phyloP scores from a whole-genome alignment of 2,113 vertebrate species.

The Pelmatolapia mariae region DNA sequence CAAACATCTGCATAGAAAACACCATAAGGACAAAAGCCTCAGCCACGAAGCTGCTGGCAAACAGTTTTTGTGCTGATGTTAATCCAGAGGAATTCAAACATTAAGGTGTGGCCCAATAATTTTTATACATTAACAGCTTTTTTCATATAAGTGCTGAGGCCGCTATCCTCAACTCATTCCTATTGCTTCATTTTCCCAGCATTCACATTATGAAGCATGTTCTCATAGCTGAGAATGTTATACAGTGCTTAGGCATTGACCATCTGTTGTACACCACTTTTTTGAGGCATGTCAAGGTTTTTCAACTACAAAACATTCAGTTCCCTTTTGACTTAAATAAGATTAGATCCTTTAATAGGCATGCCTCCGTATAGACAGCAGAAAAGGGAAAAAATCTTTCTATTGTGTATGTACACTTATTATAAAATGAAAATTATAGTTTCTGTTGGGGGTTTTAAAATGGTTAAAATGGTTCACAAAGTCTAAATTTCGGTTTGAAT shows the following conservation, averaged over 20 bases:
- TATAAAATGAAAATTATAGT: neutral
- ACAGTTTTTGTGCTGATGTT: neutral
- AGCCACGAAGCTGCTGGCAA: neutral
- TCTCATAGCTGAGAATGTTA: neutral
- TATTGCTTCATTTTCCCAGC: neutral
- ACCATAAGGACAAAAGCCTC: accelerated
- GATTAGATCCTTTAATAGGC: neutral
- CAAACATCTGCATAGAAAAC: neutral
- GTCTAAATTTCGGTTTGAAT: neutral
- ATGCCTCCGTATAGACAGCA: neutral
- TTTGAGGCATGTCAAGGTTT: neutral
- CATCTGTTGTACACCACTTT: neutral
- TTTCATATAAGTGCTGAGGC: neutral
- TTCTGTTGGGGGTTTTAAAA: neutral
- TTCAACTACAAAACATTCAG: neutral
- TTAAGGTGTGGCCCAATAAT: neutral
- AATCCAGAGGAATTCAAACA: neutral
- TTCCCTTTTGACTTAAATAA: neutral
- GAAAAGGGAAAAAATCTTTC: neutral
- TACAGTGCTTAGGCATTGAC: neutral
- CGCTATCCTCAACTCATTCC: neutral
- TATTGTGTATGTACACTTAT: neutral
- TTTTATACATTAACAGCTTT: neutral
- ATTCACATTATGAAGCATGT: neutral
- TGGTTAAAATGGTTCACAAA: neutral